Percentiles rank a stretch among this genome's conserved stretches.
Conservation (phyloP, 2,888 invertebrate species). For the Notodonta ziczac region DNA sequence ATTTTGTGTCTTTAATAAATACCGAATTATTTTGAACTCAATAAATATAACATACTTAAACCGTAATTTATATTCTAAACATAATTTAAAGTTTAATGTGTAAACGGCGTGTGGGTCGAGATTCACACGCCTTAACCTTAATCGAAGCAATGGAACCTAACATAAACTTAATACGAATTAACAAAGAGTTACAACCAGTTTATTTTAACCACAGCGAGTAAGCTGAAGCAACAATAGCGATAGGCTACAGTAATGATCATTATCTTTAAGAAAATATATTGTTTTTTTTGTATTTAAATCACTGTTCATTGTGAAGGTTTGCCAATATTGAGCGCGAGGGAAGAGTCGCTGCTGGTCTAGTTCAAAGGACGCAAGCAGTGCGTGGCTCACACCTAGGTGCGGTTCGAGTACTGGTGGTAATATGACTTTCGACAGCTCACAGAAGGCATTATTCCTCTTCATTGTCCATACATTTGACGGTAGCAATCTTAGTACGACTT, state of each 20-base stretch:
- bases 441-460: background rate
- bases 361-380: slow-evolving; percentile 68
- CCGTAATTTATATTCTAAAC: slow-evolving; percentile 31
- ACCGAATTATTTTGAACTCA: slow-evolving; percentile 18
- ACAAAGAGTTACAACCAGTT: slow-evolving; percentile 44
- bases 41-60: slow-evolving; percentile 18
- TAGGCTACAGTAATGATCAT: slow-evolving; percentile 44
- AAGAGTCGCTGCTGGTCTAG: slow-evolving; percentile 56
- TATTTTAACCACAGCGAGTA: slow-evolving; percentile 67
- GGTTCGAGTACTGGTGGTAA: slow-evolving; percentile 48
- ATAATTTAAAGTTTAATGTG: slow-evolving; percentile 19
- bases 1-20: slow-evolving; percentile 6
- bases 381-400: slow-evolving; percentile 72
- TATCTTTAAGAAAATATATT: slow-evolving; percentile 52
- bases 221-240: slow-evolving; percentile 77
- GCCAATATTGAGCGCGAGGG: slow-evolving; percentile 77
- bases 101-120: slow-evolving; percentile 10
- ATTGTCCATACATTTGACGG: background rate
- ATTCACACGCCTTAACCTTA: slow-evolving; percentile 23
- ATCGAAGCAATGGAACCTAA: slow-evolving; percentile 33
- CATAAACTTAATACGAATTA: slow-evolving; percentile 33
- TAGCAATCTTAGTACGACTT: too few relatives aligned
- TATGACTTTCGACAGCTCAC: background rate
- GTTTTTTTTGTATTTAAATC: slow-evolving; percentile 47
- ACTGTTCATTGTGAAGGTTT: slow-evolving; percentile 79